Percentiles rank a stretch among this genome's conserved stretches.
Conservation (phyloP, 2,113 vertebrate species). For the Dicaeum eximium region DNA sequence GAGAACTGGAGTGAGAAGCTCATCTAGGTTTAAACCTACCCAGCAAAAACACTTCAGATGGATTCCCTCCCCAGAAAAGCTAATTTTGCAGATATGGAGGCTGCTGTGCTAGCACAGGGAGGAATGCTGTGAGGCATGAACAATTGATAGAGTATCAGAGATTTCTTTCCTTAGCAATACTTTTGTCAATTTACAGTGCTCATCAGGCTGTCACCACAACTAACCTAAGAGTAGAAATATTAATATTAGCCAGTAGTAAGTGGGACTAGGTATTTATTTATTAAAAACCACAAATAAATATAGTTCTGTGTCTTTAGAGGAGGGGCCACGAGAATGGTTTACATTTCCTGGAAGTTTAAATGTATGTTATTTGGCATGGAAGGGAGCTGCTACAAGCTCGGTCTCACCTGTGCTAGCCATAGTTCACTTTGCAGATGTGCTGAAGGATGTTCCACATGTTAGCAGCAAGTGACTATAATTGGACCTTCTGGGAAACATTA, state of each 20-base stretch:
- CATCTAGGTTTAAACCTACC: background rate
- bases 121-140: background rate
- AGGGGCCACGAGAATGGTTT: background rate
- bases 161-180: background rate
- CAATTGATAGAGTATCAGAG: background rate
- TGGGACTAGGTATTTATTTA: background rate
- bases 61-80: background rate
- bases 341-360: background rate
- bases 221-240: background rate
- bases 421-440: constrained; percentile 18
- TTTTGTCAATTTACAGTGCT: background rate
- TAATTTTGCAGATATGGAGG: background rate
- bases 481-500: constrained; percentile 41
- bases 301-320: background rate
- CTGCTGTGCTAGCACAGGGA: background rate
- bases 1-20: background rate
- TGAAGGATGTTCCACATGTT: background rate
- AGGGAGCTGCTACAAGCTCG: background rate
- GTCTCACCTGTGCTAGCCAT: constrained; percentile 23
- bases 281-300: background rate
- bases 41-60: background rate
- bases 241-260: background rate
- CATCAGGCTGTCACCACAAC: background rate
- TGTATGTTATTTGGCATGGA: background rate
- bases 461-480: constrained; percentile 22